A percentile compares a stretch with the other conserved stretches of the same genome.
Conservation (phyloP, 2,113 vertebrate genomes). For the Maccullochella peelii region DNA sequence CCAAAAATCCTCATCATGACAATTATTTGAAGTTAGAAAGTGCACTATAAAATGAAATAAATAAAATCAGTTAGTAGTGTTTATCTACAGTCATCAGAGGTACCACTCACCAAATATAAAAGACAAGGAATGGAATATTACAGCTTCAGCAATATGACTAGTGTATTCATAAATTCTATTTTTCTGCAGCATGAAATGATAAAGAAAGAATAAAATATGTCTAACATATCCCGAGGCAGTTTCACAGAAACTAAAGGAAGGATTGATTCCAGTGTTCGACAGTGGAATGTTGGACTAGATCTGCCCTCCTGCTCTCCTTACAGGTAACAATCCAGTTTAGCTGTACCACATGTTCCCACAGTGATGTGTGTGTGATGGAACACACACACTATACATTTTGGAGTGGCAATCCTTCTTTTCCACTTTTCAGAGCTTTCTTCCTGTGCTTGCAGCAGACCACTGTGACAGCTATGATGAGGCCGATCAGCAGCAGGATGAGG, state of each 20-base stretch:
- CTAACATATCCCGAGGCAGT: slow-evolving; percentile 62
- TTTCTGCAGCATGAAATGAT: slow-evolving; percentile 22
- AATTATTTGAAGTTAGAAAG: slow-evolving; percentile 31
- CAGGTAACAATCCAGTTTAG: slow-evolving; percentile 28
- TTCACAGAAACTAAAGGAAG: slow-evolving; percentile 86
- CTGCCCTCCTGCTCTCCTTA: no score
- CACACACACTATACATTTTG: slow-evolving; percentile 48
- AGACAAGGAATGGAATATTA: slow-evolving; percentile 2
- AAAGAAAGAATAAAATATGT: slow-evolving; percentile 21
- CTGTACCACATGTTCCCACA: slow-evolving; percentile 25
- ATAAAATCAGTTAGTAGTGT: slow-evolving; percentile 52
- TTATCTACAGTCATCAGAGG: slow-evolving; percentile 44
- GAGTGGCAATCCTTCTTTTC: slow-evolving; percentile 77
- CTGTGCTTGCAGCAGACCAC: slow-evolving; percentile 84
- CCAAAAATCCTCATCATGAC: not conserved
- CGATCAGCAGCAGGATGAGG: slow-evolving; percentile 76
- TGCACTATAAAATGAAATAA: slow-evolving; percentile 38
- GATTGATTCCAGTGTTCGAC: slow-evolving; percentile 68
- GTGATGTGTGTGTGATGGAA: not conserved
- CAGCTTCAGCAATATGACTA: slow-evolving; percentile 5
- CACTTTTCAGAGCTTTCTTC: slow-evolving; percentile 42
- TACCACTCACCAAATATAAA: slow-evolving; percentile 58
- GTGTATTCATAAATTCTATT: not conserved
- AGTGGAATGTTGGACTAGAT: slow-evolving; percentile 55
- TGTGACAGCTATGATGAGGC: slow-evolving; percentile 67